These are phyloP conservation scores for Bombus waltoni DNA, from an alignment of 1,140 invertebrate genomes.

Conservation along the genomic window DNA sequence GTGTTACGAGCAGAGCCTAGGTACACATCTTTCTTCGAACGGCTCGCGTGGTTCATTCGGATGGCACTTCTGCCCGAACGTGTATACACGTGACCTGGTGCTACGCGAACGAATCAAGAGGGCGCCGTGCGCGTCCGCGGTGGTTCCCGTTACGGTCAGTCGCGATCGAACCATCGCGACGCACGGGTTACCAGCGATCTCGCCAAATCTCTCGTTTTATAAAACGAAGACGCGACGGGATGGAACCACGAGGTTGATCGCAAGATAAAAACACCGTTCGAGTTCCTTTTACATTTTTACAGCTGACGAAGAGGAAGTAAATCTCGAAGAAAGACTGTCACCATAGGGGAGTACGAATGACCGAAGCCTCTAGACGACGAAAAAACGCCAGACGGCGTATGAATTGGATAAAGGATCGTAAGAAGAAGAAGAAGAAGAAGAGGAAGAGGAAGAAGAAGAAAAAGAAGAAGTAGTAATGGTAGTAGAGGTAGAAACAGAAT, in stretches of 20 bases:
- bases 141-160: slow-evolving; percentile 8
- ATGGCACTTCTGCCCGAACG: slow-evolving; percentile 10
- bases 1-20: neutral
- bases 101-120: slow-evolving; percentile 4
- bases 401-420: neutral
- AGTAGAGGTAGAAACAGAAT: neutral
- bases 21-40: neutral
- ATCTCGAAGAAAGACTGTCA: neutral
- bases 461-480: neutral
- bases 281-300: neutral
- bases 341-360: too few species aligned
- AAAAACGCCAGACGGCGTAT: neutral
- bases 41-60: neutral
- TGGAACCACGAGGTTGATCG: neutral
- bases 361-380: neutral
- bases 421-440: neutral
- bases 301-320: neutral
- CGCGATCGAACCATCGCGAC: slow-evolving; percentile 24
- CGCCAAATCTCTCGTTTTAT: neutral
- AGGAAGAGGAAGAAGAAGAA: neutral
- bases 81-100: slow-evolving; percentile 6
- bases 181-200: neutral
- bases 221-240: neutral
- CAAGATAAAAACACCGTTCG: neutral
- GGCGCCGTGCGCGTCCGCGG: slow-evolving; percentile 1